A percentile compares a stretch with the other conserved stretches of the same genome.
phyloP scores from a whole-genome alignment of 2,113 vertebrate genomes.

The Psophia crepitans region DNA sequence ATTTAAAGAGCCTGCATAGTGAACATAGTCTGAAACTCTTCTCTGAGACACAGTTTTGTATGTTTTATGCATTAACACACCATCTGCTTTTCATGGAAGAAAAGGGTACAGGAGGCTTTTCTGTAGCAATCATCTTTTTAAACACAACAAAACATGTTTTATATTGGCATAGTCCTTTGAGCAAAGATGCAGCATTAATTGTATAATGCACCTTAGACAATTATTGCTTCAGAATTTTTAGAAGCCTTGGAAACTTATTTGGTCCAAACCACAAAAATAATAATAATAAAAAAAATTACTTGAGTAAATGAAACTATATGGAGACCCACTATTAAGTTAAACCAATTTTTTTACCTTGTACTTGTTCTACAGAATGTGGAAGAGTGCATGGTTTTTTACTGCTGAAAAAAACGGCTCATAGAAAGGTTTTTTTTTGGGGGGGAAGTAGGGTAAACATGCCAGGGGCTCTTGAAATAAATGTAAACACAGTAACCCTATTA shows the following conservation, averaged over 20 bases:
- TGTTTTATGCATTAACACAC: not conserved
- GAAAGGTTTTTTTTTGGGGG: not conserved
- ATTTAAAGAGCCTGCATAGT: not conserved
- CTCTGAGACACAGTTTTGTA: not conserved
- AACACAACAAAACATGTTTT: not conserved
- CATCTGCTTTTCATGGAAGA: not conserved
- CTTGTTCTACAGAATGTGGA: not conserved
- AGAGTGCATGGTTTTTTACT: not conserved
- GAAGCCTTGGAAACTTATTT: not conserved
- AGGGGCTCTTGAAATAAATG: not conserved
- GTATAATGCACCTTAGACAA: not conserved
- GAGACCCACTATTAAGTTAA: not conserved
- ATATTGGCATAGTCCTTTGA: not conserved
- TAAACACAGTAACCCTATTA: not conserved
- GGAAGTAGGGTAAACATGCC: not conserved
- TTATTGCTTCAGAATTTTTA: not conserved
- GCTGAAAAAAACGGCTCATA: not conserved
- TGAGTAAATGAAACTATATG: not conserved
- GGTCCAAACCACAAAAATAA: not conserved
- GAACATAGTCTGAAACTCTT: not conserved
- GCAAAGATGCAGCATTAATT: not conserved
- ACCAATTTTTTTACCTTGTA: not conserved
- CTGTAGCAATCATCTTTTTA: not conserved
- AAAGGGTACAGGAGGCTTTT: not conserved
- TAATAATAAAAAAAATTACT: not conserved